Evolutionary conservation across 1,140 invertebrate species (phyloP), one percentile per base, ranked within the genome.

Genomic region (Hormaphis cornu): DNA sequence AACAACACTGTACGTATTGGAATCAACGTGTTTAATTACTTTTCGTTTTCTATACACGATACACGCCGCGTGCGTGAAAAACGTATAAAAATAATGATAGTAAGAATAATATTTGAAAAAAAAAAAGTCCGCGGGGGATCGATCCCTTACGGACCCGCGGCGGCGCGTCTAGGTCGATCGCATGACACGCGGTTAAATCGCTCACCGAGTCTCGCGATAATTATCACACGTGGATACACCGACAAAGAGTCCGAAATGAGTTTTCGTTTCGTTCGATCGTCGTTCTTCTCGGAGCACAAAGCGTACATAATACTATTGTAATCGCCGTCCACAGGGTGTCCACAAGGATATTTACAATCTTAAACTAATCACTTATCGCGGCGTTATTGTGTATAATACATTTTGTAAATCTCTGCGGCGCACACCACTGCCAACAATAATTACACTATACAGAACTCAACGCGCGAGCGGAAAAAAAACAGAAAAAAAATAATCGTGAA

Each of bases 21-120:
- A 6, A 33, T 58, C 33, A 35, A n/a, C 20, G 22, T n/a, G n/a
- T 58, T 58, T 58, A 58, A 58, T 58, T 58, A 16, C 54, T 58
- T 58, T 58, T 58, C 54, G 14, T 58, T 40, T 40, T 24, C n/a
- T 24, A 24, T 40, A 16, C n/a, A n/a, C n/a, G n/a, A n/a, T n/a
- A n/a, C n/a, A n/a, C n/a, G n/a, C 54, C 54, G 35, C 33, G 33
- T 40, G 40, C 14, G 40, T n/a, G n/a, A n/a, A n/a, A n/a, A n/a
- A n/a, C n/a, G n/a, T n/a, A n/a, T n/a, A n/a, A n/a, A n/a, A n/a
- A n/a, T n/a, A 22, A 58, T 40, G 8, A 58, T 24, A 37, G 22
- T 24, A 56, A 37, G 22, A 22, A 52, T 22, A 56, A 46, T 9
- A 35, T 30, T 18, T 58, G 37, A 58, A 58, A 37, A 58, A 58